Evolutionary conservation across 2,888 invertebrate species (phyloP).

Genomic region (Andricus curvator): DNA sequence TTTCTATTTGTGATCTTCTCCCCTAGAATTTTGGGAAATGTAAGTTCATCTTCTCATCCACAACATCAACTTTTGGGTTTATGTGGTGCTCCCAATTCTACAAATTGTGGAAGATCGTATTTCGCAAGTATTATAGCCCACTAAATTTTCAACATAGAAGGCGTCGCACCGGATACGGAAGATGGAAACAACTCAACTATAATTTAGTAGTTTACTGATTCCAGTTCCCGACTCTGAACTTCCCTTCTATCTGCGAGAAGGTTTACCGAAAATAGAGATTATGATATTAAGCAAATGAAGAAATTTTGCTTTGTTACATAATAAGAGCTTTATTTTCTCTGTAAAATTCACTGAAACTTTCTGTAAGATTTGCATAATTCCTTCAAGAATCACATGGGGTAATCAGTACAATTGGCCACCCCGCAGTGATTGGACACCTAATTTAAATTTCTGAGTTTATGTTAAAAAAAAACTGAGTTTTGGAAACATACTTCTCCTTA

Average conservation of each 20-base stretch:
- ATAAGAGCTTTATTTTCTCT: no score
- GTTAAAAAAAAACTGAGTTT: no score
- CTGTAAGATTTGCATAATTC: no score
- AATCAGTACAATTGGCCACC: no score
- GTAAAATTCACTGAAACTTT: no score
- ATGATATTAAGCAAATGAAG: not conserved
- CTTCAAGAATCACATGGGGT: no score
- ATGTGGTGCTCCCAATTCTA: not conserved
- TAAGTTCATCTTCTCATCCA: not conserved
- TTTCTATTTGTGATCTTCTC: no score
- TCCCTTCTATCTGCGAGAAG: slow-evolving; percentile 12
- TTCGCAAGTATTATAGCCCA: slow-evolving; percentile 8
- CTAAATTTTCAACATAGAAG: slow-evolving; percentile 21
- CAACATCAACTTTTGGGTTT: slow-evolving; percentile 14
- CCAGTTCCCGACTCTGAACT: slow-evolving; percentile 42
- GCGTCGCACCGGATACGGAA: slow-evolving; percentile 38
- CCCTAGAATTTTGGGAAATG: not conserved
- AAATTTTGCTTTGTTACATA: no score
- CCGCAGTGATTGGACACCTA: no score
- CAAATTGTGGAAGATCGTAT: slow-evolving; percentile 23
- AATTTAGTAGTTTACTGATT: slow-evolving; percentile 53
- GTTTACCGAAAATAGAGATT: slow-evolving; percentile 33
- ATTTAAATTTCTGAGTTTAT: no score
- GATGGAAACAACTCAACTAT: slow-evolving; percentile 41
- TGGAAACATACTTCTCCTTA: no score